Evolutionary conservation across 30 jellyfish, hydroid and myxozoan species (phyloP).

Genomic region (Turritopsis dohrnii): DNA sequence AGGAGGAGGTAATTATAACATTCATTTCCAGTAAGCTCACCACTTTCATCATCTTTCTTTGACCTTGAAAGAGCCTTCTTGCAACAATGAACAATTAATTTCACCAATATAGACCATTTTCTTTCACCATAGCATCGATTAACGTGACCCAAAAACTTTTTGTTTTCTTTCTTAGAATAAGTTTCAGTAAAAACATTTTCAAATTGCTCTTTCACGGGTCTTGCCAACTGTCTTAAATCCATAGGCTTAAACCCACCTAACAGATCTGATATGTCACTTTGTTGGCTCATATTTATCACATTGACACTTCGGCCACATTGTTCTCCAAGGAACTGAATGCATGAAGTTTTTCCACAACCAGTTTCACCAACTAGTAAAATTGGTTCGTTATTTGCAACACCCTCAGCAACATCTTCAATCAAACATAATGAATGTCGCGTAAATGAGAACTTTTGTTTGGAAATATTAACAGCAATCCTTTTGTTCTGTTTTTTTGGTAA

Average conservation of each 20-base stretch:
- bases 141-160: conserved; percentile 74
- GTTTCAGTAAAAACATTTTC: conserved; percentile 63
- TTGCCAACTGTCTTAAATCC: conserved; percentile 42
- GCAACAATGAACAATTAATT: conserved; percentile 60
- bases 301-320: conserved; percentile 80
- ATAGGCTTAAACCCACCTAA: conserved; percentile 98
- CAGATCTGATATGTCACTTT: conserved; percentile 84
- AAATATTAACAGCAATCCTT: not conserved
- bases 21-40: too few species aligned
- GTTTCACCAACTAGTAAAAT: conserved; percentile 93
- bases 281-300: conserved; percentile 94
- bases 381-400: conserved; percentile 83
- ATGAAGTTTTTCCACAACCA: conserved; percentile 97
- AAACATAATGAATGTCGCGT: conserved; percentile 67
- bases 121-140: conserved; percentile 60
- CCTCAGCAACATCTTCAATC: conserved; percentile 60
- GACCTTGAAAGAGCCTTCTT: conserved; percentile 49
- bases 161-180: conserved; percentile 74
- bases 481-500: conserved; percentile 22
- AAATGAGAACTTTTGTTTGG: conserved; percentile 43
- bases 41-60: not conserved
- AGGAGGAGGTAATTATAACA: too few species aligned
- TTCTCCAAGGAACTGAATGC: conserved; percentile 80
- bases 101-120: conserved; percentile 61
- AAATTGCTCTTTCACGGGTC: conserved; percentile 53